Evolutionary conservation across 2,888 invertebrate genomes (phyloP), one percentile per base, ranked within the genome.

Genomic region (Scrobipalpa atriplicella): DNA sequence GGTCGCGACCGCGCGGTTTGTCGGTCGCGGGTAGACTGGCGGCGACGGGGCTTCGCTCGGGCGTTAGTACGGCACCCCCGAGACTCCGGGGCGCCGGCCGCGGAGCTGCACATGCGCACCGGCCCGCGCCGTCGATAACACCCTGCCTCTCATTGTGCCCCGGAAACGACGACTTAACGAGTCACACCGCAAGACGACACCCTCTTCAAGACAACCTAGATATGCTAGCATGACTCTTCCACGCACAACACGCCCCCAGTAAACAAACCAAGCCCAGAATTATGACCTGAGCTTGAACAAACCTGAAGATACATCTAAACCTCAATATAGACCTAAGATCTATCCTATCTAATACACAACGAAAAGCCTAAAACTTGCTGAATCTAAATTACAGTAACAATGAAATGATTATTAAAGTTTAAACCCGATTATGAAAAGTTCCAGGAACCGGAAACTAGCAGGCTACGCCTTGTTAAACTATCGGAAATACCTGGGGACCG

Each of bases 91-190:
- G 91, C 91, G 92, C 91, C 91, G 79, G 71, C 74, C 89, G 78
- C 71, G 73, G 38, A 21, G 80, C 75, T 77, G 87, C 88, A 88
- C 90, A 89, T 89, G 92, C 92, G 92, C 90, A 86, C 78, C 72
- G 74, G 76, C 77, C 82, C 85, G 80, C 84, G 79, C 83, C 85
- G 83, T 89, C 90, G 85, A 91, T 90, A 90, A 81, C 89, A 87
- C 87, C 90, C 87, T 81, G 79, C 85, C 87, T 85, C 89, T 84
- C 85, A 83, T 82, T 86, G 87, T 86, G 87, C 80, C 86, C 89
- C 90, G 90, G 90, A 92, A 90, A 89, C 85, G 84, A 84, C 79
- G 83, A 86, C 85, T 90, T 87, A 87, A 89, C 89, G 82, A 90
- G 83, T 84, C 84, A 80, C 84, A 84, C 86, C 88, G 83, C 85